Base-by-base conservation (phyloP, 1,140 invertebrate genomes). In the Drosophila suzukii region DNA sequence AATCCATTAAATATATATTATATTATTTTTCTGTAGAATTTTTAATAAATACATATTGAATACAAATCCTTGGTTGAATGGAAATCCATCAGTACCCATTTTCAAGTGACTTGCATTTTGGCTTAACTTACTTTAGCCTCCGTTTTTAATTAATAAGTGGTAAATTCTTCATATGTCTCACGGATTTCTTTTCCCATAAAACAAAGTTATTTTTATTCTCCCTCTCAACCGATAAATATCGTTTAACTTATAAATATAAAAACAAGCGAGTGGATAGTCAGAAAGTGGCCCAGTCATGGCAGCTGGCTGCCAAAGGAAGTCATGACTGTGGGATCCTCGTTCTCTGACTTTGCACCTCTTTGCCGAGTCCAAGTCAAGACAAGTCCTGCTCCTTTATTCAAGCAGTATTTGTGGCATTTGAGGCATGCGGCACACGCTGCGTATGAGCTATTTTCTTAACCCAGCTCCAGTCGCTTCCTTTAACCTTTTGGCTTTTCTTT, bases 371-470 rank as follows among this genome's bases (percentile, higher is more conserved):
- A 27, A 44, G 50, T 46, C 62, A 32, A 20, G 38, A 59, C 36
- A 27, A 44, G 50, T 46, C 62, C 50, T 36, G 38, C 59, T 49
- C 32, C 68, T 56, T 39, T 39, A 61, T 62, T 60, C 39, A 47
- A 61, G 56, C 58, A 59, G 79, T 66, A 86, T 88, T 89, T 88
- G 84, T 60, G 83, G 84, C 74, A 88, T 88, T 76, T 66, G 62
- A 70, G 78, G 71, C 63, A 83, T 68, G 82, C 82, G 82, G 75
- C 70, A 47, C 70, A 85, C 82, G 83, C 83, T 78, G 84, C 83
- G 83, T 79, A 86, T 86, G 84, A 86, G 75, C 75, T 83, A 86
- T 86, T 83, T 86, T 76, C 83, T 83, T 83, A 75, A 78, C 74
- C 39, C 38, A 56, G 58, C 56, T n/a, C 39, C 53, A 58, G 55